Percentiles rank a stretch among this genome's conserved stretches.
Conservation (phyloP, 1,140 invertebrate species). For the Lepeophtheirus salmonis region DNA sequence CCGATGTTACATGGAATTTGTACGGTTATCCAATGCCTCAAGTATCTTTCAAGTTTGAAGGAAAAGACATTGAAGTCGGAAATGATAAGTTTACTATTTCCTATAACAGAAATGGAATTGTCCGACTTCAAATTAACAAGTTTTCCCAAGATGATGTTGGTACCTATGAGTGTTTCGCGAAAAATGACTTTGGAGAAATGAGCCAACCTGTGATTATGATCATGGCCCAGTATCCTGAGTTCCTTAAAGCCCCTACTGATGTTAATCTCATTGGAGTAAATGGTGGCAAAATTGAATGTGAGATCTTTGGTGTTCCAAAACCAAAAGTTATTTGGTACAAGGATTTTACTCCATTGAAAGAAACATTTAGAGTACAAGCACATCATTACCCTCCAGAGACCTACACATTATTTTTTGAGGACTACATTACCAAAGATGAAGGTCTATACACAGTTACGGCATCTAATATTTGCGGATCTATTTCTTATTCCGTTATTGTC, state of each 20-base stretch:
- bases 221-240: conserved; percentile 75
- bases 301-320: conserved; percentile 67
- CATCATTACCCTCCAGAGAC: conserved; percentile 15
- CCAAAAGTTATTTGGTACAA: conserved; percentile 90
- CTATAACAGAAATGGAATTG: conserved; percentile 70
- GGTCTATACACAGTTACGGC: conserved; percentile 84
- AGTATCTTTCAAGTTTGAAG: conserved; percentile 30
- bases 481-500: conserved; percentile 62
- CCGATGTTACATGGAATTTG: conserved; percentile 26
- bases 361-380: conserved; percentile 58
- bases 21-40: conserved; percentile 27
- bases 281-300: conserved; percentile 54
- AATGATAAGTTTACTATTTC: conserved; percentile 54
- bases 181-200: conserved; percentile 70
- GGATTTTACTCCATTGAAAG: conserved; percentile 72
- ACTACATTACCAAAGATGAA: conserved; percentile 67
- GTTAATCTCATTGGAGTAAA: conserved; percentile 49
- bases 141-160: conserved; percentile 64
- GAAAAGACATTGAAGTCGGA: conserved; percentile 40
- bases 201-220: conserved; percentile 60
- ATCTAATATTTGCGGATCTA: conserved; percentile 70
- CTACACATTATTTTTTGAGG: conserved; percentile 58
- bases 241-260: conserved; percentile 55
- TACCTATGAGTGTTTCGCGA: conserved; percentile 73
- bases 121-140: conserved; percentile 37